Conservation (phyloP, 2,797 vertebrate genomes). For the Gymnoscopelus braueri region DNA sequence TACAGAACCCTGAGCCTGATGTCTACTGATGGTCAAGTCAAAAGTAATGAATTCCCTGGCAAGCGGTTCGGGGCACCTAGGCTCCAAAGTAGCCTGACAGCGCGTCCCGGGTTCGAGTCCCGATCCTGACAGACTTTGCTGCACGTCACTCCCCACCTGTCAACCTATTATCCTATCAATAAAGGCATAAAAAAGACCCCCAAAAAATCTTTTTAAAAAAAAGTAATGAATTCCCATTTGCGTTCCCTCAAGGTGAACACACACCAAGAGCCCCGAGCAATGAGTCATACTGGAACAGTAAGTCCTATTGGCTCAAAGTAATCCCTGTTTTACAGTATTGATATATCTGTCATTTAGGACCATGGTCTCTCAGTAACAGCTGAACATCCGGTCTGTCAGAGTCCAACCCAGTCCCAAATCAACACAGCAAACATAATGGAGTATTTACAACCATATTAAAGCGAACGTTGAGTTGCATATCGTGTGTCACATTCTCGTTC, state of each 20-base stretch:
- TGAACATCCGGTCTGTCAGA: background rate
- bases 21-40: too few relatives aligned
- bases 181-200: too few relatives aligned
- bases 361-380: constrained; percentile 1
- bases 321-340: background rate
- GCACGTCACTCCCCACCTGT: too few relatives aligned
- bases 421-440: background rate
- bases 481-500: constrained; percentile 12
- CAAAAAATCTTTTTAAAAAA: too few relatives aligned
- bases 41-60: background rate
- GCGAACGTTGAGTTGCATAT: background rate
- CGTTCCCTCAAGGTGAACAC: background rate
- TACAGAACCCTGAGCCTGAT: too few relatives aligned
- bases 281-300: constrained; percentile 10
- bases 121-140: too few relatives aligned
- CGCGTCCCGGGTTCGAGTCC: too few relatives aligned
- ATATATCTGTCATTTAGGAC: constrained; percentile 7
- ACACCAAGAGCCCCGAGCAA: background rate
- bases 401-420: constrained; percentile 13
- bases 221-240: background rate
- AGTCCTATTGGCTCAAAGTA: constrained; percentile 7
- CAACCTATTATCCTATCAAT: too few relatives aligned
- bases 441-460: constrained; percentile 13
- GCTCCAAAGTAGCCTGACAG: too few relatives aligned
- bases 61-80: too few relatives aligned